Evolutionary conservation across 2,113 vertebrate genomes (phyloP).

Genomic region (Brienomyrus brachyistius): DNA sequence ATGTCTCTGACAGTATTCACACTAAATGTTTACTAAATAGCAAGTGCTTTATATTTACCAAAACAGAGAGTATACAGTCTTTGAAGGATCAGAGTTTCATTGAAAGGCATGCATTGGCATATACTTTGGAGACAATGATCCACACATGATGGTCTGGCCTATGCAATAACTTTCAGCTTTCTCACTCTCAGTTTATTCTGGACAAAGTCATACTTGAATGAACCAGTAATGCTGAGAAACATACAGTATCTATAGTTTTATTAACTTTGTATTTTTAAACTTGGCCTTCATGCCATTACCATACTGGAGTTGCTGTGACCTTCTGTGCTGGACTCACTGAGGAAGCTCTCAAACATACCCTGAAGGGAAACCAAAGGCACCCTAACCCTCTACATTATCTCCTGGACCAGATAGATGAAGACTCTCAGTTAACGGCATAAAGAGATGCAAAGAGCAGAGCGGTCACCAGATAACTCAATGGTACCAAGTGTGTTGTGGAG

Average conservation of each 20-base stretch:
- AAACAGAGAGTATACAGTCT: background rate
- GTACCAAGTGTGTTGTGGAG: background rate
- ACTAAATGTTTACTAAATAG: background rate
- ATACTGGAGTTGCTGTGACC: background rate
- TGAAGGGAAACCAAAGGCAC: background rate
- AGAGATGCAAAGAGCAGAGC: background rate
- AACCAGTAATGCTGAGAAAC: background rate
- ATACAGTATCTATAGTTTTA: background rate
- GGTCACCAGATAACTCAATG: background rate
- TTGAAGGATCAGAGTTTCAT: background rate
- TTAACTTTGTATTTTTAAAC: background rate
- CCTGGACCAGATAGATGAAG: background rate
- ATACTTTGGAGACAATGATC: background rate
- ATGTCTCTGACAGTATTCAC: background rate
- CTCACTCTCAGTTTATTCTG: background rate
- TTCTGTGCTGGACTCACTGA: constrained; percentile 8
- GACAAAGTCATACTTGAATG: background rate
- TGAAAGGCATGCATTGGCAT: background rate
- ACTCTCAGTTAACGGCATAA: background rate
- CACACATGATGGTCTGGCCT: background rate
- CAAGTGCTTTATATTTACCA: background rate
- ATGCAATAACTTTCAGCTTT: background rate
- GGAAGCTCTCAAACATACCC: background rate
- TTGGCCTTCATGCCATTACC: background rate
- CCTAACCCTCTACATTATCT: background rate